phyloP scores from a whole-genome alignment of 1,140 invertebrate genomes.

The Trachymyrmex septentrionalis region DNA sequence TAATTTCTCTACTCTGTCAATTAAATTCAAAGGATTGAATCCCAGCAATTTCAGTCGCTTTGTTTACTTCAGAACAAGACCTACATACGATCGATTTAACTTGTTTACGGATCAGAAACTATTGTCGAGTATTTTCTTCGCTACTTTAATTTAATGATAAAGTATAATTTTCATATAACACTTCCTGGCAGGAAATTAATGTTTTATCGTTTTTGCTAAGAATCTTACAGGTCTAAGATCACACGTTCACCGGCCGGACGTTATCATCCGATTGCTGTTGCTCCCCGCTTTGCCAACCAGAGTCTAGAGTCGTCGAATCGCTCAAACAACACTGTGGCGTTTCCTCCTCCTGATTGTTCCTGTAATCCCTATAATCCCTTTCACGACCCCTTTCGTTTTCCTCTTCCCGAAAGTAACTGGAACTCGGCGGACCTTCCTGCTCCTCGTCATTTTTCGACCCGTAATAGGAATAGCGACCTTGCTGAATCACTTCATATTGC shows the following conservation, averaged over 20 bases:
- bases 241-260: slow-evolving; percentile 83
- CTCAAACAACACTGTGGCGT: slow-evolving; percentile 80
- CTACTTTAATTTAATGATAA: slow-evolving; percentile 2
- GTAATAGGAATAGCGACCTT: slow-evolving; percentile 81
- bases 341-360: slow-evolving; percentile 77
- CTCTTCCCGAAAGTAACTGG: slow-evolving; percentile 73
- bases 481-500: slow-evolving; percentile 89
- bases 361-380: slow-evolving; percentile 79
- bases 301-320: slow-evolving; percentile 78
- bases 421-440: slow-evolving; percentile 73
- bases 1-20: slow-evolving; percentile 16
- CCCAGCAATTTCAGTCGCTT: background rate
- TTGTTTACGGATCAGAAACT: slow-evolving; percentile 44
- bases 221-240: slow-evolving; percentile 52
- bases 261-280: slow-evolving; percentile 81
- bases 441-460: slow-evolving; percentile 80
- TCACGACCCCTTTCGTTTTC: slow-evolving; percentile 74
- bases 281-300: slow-evolving; percentile 81
- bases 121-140: slow-evolving; percentile 35
- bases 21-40: slow-evolving; percentile 10
- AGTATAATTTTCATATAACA: slow-evolving; percentile 2
- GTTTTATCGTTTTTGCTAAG: background rate
- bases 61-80: background rate
- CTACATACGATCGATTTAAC: slow-evolving; percentile 31
- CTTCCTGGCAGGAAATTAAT: background rate